phyloP scores from a whole-genome alignment of 1,140 invertebrate genomes.

The Venturia canescens region DNA sequence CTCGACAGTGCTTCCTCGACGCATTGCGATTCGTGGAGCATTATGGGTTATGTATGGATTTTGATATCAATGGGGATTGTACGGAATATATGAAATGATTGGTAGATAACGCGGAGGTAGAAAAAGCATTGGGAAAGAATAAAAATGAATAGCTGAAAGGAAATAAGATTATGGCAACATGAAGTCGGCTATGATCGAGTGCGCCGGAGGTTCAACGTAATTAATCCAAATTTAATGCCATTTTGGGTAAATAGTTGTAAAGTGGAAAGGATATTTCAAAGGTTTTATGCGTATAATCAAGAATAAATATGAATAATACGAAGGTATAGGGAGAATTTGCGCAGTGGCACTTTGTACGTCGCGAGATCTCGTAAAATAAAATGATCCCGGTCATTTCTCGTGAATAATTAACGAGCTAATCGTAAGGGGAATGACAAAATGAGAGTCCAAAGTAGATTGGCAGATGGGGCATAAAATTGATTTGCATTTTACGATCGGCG shows the following conservation, averaged over 20 bases:
- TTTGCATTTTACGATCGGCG: background rate
- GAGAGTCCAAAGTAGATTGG: background rate
- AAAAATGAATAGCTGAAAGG: background rate
- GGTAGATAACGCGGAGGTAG: too few relatives aligned
- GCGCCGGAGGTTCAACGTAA: too few relatives aligned
- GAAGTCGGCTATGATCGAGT: too few relatives aligned
- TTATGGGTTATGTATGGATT: background rate
- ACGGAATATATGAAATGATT: background rate
- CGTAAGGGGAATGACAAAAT: background rate
- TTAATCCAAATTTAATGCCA: too few relatives aligned
- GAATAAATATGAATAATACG: too few relatives aligned
- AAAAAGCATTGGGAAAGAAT: background rate
- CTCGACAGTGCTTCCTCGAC: slow-evolving; percentile 5
- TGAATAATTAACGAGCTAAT: background rate
- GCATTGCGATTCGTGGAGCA: background rate
- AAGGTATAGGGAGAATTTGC: too few relatives aligned
- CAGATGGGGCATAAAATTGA: background rate
- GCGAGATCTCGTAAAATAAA: too few relatives aligned
- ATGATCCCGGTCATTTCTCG: background rate
- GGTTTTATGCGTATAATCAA: too few relatives aligned
- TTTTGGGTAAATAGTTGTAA: too few relatives aligned
- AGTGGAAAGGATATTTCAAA: too few relatives aligned
- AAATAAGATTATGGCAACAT: too few relatives aligned
- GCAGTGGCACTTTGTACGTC: too few relatives aligned
- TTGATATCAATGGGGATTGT: background rate